Evolutionary conservation across 2,888 invertebrate genomes (phyloP).

Genomic region (Sisyra nigra): DNA sequence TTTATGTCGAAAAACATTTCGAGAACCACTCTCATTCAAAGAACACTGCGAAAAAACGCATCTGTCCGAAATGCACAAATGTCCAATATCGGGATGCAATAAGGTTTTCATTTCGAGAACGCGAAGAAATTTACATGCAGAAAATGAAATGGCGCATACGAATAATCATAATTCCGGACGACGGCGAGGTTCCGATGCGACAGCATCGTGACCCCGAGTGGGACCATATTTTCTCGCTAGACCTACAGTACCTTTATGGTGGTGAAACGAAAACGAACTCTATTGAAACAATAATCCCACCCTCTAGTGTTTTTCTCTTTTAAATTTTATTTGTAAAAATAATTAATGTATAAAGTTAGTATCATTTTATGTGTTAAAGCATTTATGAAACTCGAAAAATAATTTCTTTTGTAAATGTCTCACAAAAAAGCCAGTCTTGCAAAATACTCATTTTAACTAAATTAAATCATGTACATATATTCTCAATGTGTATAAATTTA

Average conservation of each 20-base stretch:
- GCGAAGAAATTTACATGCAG: constrained; percentile 60
- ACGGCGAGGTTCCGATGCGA: constrained; percentile 13
- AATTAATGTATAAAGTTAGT: neutral
- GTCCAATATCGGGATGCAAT: constrained; percentile 60
- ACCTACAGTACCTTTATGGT: constrained; percentile 25
- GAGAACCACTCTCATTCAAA: constrained; percentile 43
- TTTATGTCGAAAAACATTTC: constrained; percentile 47
- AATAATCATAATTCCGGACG: constrained; percentile 3
- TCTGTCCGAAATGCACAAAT: constrained; percentile 50
- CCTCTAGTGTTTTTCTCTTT: neutral
- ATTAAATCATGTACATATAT: too few species aligned
- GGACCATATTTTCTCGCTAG: constrained; percentile 22
- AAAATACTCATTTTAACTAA: constrained; percentile 20
- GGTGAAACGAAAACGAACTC: constrained; percentile 19
- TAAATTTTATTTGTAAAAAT: neutral
- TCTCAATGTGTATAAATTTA: too few species aligned
- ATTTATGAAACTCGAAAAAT: neutral
- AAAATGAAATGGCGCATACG: constrained; percentile 39
- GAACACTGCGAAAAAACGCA: constrained; percentile 59
- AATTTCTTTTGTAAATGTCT: constrained; percentile 1
- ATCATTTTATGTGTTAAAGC: too few species aligned
- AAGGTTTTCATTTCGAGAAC: constrained; percentile 65
- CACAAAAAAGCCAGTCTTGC: constrained; percentile 21
- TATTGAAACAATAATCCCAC: too few species aligned
- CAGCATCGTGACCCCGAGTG: constrained; percentile 23